Evolutionary conservation across 2,888 invertebrate species (phyloP).

Genomic region (Philereme transversata): DNA sequence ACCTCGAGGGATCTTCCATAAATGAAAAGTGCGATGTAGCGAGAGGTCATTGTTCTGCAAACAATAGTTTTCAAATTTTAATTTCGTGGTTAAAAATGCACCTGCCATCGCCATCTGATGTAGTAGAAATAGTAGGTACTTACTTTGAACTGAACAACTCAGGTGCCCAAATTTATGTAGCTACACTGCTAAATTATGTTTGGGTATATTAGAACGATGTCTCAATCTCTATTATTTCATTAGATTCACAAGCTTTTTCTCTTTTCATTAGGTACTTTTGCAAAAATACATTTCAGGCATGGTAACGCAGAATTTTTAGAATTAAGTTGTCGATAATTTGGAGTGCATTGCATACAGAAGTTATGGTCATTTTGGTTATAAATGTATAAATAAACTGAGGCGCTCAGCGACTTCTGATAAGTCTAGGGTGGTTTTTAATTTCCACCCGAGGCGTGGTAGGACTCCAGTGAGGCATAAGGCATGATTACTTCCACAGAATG

Average conservation of each 20-base stretch:
- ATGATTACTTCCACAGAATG: constrained; percentile 20
- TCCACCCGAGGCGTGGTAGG: constrained; percentile 32
- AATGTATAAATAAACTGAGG: constrained; percentile 39
- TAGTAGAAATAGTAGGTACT: too few species aligned
- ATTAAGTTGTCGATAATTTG: too few species aligned
- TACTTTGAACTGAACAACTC: neutral
- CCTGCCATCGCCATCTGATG: too few species aligned
- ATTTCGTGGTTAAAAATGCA: constrained; percentile 53
- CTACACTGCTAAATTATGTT: too few species aligned
- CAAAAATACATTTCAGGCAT: too few species aligned
- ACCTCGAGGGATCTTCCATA: constrained; percentile 33
- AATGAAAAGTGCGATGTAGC: constrained; percentile 53
- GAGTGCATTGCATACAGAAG: too few species aligned
- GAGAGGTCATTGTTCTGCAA: constrained; percentile 59
- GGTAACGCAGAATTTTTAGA: too few species aligned
- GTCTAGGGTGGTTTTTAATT: constrained; percentile 62
- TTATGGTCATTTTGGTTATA: too few species aligned
- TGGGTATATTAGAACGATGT: too few species aligned
- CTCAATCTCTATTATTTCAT: too few species aligned
- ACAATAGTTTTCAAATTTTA: constrained; percentile 76
- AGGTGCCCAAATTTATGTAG: neutral
- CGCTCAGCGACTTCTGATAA: constrained; percentile 7
- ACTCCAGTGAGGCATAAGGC: constrained; percentile 13
- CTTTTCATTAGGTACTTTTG: too few species aligned
- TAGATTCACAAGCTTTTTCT: too few species aligned